A percentile compares a stretch with the other conserved stretches of the same genome.
These are phyloP conservation scores for Otocyon megalotis DNA, from an alignment of 2,113 vertebrate species.

Conservation along the genomic window DNA sequence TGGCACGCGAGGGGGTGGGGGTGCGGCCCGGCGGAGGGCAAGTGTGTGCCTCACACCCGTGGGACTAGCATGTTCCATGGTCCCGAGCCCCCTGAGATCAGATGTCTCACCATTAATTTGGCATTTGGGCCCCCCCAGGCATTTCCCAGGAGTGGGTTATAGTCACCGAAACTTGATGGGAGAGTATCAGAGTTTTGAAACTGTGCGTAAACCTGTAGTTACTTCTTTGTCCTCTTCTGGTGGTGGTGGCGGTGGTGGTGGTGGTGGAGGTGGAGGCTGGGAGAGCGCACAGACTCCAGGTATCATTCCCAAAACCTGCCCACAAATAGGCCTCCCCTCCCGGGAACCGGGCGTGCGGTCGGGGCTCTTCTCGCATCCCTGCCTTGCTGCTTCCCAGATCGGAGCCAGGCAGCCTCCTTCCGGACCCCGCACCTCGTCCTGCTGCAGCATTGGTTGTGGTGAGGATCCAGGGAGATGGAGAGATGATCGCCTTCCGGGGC, in stretches of 20 bases:
- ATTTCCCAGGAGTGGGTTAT: not conserved
- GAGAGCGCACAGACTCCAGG: not conserved
- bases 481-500: not conserved
- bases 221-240: not conserved
- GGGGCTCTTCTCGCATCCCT: not conserved
- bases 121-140: not conserved
- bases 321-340: not conserved
- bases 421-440: not conserved
- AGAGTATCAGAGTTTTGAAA: not conserved
- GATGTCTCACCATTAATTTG: not conserved
- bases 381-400: rapidly evolving
- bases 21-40: not conserved
- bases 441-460: not conserved
- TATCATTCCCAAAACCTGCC: not conserved
- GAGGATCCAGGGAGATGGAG: not conserved
- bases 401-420: not conserved
- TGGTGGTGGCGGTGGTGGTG: not conserved
- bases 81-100: not conserved
- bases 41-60: rapidly evolving
- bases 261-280: not conserved
- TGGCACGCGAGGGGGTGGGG: rapidly evolving
- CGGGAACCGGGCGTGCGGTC: not conserved
- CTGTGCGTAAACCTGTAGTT: not conserved
- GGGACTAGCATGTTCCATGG: not conserved
- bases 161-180: not conserved